Percentiles rank a stretch among this genome's conserved stretches.
These are phyloP conservation scores for Protosalanx chinensis DNA, from an alignment of 2,797 vertebrate genomes.

Conservation along the genomic window DNA sequence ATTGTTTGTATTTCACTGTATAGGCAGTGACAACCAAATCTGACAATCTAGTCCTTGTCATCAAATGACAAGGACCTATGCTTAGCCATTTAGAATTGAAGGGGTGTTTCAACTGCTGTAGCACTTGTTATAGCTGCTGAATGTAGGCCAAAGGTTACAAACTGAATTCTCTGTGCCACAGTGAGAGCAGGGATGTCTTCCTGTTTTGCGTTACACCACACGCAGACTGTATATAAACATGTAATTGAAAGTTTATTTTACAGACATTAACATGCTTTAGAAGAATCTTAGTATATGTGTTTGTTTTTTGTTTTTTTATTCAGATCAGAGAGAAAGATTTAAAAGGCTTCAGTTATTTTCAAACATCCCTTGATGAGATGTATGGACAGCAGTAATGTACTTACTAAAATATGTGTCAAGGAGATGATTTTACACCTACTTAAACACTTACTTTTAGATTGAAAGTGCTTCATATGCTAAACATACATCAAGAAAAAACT, in stretches of 20 bases:
- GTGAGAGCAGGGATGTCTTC: slow-evolving; percentile 48
- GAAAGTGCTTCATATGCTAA: not conserved
- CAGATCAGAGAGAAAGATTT: no score
- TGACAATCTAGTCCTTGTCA: not conserved
- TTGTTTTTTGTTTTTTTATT: no score
- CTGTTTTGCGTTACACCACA: slow-evolving; percentile 34
- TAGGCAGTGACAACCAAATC: not conserved
- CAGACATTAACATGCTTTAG: no score
- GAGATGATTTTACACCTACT: no score
- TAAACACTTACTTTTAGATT: not conserved
- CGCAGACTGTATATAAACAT: not conserved
- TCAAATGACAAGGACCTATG: no score
- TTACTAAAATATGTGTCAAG: no score
- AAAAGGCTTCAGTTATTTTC: no score
- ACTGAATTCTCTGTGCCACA: slow-evolving; percentile 33
- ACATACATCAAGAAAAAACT: not conserved
- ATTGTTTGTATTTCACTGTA: not conserved
- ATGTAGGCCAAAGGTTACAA: slow-evolving; percentile 77
- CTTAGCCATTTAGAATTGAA: not conserved
- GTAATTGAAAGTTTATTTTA: no score
- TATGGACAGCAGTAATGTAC: no score
- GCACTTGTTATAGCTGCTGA: slow-evolving; percentile 34
- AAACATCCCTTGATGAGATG: no score
- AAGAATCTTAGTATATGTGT: no score
- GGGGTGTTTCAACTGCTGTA: slow-evolving; percentile 18